Base-by-base conservation (phyloP, 2,113 vertebrate species). In the Sprattus sprattus region DNA sequence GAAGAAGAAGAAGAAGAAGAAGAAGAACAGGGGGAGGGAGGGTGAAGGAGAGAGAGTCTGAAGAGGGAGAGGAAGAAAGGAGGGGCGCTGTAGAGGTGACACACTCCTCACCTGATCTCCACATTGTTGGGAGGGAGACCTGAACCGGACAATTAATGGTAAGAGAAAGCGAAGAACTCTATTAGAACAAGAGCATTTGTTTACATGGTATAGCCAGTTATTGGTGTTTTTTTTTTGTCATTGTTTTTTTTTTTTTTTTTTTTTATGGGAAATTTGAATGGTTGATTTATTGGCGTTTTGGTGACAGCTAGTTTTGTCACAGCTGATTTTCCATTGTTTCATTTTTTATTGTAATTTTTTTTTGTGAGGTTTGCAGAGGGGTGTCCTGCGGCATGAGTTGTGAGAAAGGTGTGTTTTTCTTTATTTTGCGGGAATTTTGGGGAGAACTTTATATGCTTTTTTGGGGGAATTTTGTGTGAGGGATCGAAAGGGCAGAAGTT, bases 51-150 rank as follows among this genome's bases (percentile, higher is more conserved):
- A 81, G 85, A 85, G 86, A 86, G 88, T 57, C 80, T 81, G 88
- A 91, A 86, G 90, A 90, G 86, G 88, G 83, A 44, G 45, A 81
- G 80, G 71, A n/a, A 81, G 39, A 83, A 92, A 89, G 88, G 89
- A 93, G 90, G 91, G 89, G 88, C 86, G 89, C 91, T 91, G 87
- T 88, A 89, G 89, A 91, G 91, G 92, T 92, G 91, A 88, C 90
- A 90, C 89, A 89, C 91, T 89, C 88, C 91, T 95, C 96, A 96
- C 96, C 95, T 97, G 95, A 94, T 96, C 94, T 96, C 95, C 95
- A 96, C 92, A 93, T 93, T 93, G 92, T 91, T 92, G 93, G 94
- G 93, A 95, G 92, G 90, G 85, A 89, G 88, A 85, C 39, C 22
- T 85, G 52, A 32, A 78, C 83, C 83, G 86, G 90, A 92, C 91